Evolutionary conservation across 2,797 vertebrate genomes (phyloP).

Genomic region (Tachyglossus aculeatus): DNA sequence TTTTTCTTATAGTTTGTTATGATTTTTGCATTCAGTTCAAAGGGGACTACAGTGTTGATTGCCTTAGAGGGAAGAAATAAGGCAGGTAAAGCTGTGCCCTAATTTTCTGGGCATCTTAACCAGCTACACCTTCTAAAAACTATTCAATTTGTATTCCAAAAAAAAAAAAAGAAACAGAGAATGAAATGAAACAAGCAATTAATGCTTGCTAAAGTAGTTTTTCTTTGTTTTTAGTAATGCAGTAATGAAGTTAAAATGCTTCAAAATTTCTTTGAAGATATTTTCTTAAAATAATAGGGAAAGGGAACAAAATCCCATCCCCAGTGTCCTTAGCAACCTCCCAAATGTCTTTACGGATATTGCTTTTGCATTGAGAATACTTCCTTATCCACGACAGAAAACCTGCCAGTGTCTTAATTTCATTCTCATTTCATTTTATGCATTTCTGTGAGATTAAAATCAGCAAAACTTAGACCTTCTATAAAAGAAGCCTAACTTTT

Average conservation of each 20-base stretch:
- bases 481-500: background rate
- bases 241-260: background rate
- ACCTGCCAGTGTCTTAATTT: background rate
- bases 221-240: too few species aligned
- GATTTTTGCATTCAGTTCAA: too few species aligned
- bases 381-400: background rate
- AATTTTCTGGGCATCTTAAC: too few species aligned
- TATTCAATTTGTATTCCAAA: too few species aligned
- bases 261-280: background rate
- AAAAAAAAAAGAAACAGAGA: too few species aligned
- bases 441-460: background rate
- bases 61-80: too few species aligned
- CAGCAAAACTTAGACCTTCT: background rate
- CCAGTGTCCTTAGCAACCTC: background rate
- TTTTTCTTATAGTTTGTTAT: too few species aligned
- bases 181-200: too few species aligned
- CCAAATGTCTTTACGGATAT: background rate
- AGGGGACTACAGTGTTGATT: too few species aligned
- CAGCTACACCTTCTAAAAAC: too few species aligned
- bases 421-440: background rate
- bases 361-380: background rate
- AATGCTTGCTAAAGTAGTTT: too few species aligned
- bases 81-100: too few species aligned
- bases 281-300: background rate
- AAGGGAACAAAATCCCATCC: background rate